Evolutionary conservation across 1,140 invertebrate species (phyloP).

Genomic region (Diuraphis noxia): DNA sequence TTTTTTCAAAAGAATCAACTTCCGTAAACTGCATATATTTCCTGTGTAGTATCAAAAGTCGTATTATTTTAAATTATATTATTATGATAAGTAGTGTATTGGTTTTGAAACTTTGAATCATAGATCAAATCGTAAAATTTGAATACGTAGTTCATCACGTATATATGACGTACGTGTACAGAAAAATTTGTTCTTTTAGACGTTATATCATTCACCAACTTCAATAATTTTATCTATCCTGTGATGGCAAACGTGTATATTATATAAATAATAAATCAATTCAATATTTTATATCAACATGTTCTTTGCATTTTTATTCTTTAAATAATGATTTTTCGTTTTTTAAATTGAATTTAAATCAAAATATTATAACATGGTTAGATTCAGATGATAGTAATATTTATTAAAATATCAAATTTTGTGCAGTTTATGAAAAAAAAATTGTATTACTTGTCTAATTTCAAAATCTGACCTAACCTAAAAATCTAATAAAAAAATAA

Average conservation of each 20-base stretch:
- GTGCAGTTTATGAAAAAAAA: not conserved
- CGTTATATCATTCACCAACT: not conserved
- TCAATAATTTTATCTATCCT: not conserved
- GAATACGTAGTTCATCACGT: not conserved
- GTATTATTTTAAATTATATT: not conserved
- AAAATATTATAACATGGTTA: not conserved
- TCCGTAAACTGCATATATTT: not conserved
- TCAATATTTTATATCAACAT: not conserved
- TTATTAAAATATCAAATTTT: too few species aligned
- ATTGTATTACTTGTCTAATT: not conserved
- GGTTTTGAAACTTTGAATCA: not conserved
- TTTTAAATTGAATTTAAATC: not conserved
- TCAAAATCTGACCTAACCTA: too few species aligned
- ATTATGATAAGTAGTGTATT: not conserved
- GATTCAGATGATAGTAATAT: not conserved
- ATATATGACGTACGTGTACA: not conserved
- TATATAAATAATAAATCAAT: not conserved
- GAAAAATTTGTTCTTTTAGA: not conserved
- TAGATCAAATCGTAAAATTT: not conserved
- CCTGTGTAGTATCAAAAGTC: not conserved
- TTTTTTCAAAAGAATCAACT: slow-evolving; percentile 12
- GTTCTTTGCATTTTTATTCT: not conserved
- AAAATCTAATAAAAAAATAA: not conserved
- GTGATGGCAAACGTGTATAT: not conserved
- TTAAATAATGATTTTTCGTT: not conserved